These are phyloP conservation scores for Crotalus viridis DNA, from an alignment of 2,113 vertebrate species.

Conservation along the genomic window DNA sequence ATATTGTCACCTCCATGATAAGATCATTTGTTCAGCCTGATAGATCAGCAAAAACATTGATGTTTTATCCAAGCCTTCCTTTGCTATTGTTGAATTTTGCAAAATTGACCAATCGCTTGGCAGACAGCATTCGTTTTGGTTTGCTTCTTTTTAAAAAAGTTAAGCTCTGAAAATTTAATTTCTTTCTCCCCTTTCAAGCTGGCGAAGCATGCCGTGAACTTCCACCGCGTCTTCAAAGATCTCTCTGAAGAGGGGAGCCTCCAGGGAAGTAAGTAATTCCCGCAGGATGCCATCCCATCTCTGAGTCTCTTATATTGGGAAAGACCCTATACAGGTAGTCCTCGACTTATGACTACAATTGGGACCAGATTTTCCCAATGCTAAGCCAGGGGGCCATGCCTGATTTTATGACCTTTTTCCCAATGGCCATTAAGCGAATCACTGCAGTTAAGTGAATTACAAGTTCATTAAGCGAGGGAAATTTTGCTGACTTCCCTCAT, in stretches of 20 bases:
- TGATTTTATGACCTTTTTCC: not conserved
- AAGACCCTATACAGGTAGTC: not conserved
- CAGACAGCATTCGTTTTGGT: no score
- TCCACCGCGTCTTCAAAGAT: constrained; percentile 80
- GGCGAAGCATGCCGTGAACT: constrained; percentile 73
- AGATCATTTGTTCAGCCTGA: not conserved
- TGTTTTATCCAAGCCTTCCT: not conserved
- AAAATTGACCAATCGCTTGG: not conserved
- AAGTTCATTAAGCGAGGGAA: not conserved
- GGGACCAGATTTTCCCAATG: not conserved
- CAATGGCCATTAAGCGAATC: not conserved
- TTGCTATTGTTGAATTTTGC: not conserved
- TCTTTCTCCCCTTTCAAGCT: constrained; percentile 14
- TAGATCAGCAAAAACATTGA: not conserved
- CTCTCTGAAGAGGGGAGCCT: constrained; percentile 72
- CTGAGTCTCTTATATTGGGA: not conserved
- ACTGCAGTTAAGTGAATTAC: not conserved
- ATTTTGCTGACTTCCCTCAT: not conserved
- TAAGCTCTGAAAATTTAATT: no score
- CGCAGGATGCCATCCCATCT: not conserved
- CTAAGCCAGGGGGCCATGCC: not conserved
- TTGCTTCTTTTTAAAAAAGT: not conserved
- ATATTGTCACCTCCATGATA: not conserved
- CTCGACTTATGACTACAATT: not conserved
- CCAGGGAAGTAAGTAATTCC: constrained; percentile 70